Evolutionary conservation across 2,888 invertebrate species (phyloP), one percentile per base, ranked within the genome.

Genomic region (Actias luna): DNA sequence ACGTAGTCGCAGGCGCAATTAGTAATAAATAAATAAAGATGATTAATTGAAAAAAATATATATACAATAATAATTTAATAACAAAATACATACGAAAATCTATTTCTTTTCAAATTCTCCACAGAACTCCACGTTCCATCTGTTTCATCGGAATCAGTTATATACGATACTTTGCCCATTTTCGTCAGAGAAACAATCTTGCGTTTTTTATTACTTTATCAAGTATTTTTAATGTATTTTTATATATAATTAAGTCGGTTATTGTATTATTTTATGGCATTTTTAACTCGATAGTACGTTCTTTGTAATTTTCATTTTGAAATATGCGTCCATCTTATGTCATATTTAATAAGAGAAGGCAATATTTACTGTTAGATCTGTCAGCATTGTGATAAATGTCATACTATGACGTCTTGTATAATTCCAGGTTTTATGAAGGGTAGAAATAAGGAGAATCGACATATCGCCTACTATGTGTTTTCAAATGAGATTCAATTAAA

Each of bases 101-200:
- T 83, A 59, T 80, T 83, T 66, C 84, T 87, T 63, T 84, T 86
- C 0, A 77, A 58, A 62, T 77, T 80, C n/a, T 86, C 85, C 0
- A 73, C 61, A 0, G 87, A 86, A 55, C 83, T 83, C 39, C 79
- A 81, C 0, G 83, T 79, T 5, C 81, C 82, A 22, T 86, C 86
- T 0, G 84, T 80, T 29, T 84, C 85, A 0, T 83, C 83, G 0
- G 87, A 83, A 22, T 85, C 87, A 0, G 81, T 79, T 2, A 65
- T 16, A 22, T 76, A 78, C 0, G 84, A 69, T 0, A 78, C 62
- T 63, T 85, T 87, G 4, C 85, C 86, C 87, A 87, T 87, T 66
- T 76, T 69, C 16, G 61, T 61, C 27, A 64, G 18, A 22, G 63
- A 63, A 18, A 63, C 63, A 31, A 63, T 63, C 1, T 55, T 59